Evolutionary conservation across 2,113 vertebrate genomes (phyloP).

Genomic region (Orientallactaga bullata): DNA sequence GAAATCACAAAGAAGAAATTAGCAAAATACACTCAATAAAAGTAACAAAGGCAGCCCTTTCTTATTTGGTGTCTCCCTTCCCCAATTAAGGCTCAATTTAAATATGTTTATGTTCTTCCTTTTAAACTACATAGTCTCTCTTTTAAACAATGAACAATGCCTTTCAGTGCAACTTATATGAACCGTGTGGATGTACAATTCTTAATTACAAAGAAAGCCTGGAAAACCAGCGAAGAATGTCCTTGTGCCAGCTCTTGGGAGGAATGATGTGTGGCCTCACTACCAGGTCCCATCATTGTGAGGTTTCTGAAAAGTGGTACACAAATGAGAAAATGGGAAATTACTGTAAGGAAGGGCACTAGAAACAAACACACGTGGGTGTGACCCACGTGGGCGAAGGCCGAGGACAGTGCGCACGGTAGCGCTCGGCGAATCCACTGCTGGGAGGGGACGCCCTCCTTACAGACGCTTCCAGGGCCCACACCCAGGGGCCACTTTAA

Average conservation of each 20-base stretch:
- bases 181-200: background rate
- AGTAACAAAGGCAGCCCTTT: constrained; percentile 49
- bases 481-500: too few relatives aligned
- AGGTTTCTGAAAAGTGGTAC: background rate
- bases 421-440: too few relatives aligned
- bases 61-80: background rate
- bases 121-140: background rate
- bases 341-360: too few relatives aligned
- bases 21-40: constrained; percentile 58
- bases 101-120: background rate
- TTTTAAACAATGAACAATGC: constrained; percentile 38
- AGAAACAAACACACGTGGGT: too few relatives aligned
- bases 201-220: background rate
- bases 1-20: constrained; percentile 52
- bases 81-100: constrained; percentile 41
- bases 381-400: too few relatives aligned
- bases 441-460: too few relatives aligned
- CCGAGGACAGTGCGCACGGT: too few relatives aligned
- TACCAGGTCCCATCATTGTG: background rate
- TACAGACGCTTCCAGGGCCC: too few relatives aligned
- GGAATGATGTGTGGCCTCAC: background rate
- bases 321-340: constrained; percentile 22
- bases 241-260: background rate
- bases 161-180: background rate
- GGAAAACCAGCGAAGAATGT: background rate